A percentile compares a stretch with the other conserved stretches of the same genome.
Conservation (phyloP, 2,113 vertebrate genomes). For the Cyprinodon variegatus region DNA sequence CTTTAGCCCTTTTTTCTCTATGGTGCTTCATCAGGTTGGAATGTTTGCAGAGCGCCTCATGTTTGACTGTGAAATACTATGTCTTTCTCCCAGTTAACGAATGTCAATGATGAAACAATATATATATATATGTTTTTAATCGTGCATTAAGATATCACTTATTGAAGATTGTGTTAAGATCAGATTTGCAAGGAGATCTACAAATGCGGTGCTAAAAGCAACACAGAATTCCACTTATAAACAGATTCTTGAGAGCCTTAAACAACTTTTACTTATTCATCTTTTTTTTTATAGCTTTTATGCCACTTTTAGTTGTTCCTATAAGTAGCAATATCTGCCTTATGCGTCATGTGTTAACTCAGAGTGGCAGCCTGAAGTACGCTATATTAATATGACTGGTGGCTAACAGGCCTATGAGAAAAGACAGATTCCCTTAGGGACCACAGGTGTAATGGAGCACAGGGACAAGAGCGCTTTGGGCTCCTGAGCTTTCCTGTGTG, state of each 20-base stretch:
- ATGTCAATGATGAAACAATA: slow-evolving; percentile 18
- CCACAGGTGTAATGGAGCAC: slow-evolving; percentile 80
- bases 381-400: background rate
- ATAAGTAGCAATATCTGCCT: slow-evolving; percentile 2
- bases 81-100: slow-evolving; percentile 63
- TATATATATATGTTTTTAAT: slow-evolving; percentile 4
- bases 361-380: background rate
- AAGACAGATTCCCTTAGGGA: slow-evolving; percentile 69
- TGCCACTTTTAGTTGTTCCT: background rate
- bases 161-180: background rate
- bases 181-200: background rate
- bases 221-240: background rate
- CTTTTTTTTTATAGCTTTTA: background rate
- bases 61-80: slow-evolving; percentile 79
- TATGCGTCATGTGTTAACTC: slow-evolving; percentile 9
- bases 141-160: background rate
- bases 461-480: slow-evolving; percentile 61
- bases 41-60: slow-evolving; percentile 78
- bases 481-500: slow-evolving; percentile 43
- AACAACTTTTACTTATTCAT: background rate
- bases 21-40: slow-evolving; percentile 42
- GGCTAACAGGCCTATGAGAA: slow-evolving; percentile 60
- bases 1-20: background rate
- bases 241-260: background rate
- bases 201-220: background rate